A percentile compares a stretch with the other conserved stretches of the same genome.
Evolutionary conservation across 1,140 invertebrate genomes (phyloP).

Genomic region (Penaeus vannamei): DNA sequence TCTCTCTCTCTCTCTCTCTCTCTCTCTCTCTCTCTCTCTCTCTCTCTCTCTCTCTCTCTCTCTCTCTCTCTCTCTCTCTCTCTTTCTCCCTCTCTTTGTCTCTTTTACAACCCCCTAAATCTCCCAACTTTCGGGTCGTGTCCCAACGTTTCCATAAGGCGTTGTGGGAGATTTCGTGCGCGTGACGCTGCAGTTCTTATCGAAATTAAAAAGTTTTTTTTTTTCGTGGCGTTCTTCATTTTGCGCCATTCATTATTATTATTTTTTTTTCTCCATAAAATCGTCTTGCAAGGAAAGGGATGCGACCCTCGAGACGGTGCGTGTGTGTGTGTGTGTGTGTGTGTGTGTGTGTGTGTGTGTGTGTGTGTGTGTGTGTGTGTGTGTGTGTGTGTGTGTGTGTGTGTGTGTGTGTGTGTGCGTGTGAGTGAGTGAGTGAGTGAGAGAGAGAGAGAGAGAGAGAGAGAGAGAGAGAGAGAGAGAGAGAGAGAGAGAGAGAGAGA

Average conservation of each 20-base stretch:
- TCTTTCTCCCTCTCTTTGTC: constrained; percentile 17
- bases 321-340: background rate
- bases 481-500: background rate
- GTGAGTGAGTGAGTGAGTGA: background rate
- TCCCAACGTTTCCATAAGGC: background rate
- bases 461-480: too few species aligned
- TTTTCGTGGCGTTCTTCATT: background rate
- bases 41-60: too few species aligned
- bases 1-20: background rate
- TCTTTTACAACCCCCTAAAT: background rate
- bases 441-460: background rate
- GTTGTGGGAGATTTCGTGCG: background rate
- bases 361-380: constrained; percentile 3
- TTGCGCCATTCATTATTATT: background rate
- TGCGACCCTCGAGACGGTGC: background rate
- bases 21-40: too few species aligned
- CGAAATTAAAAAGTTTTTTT: too few species aligned
- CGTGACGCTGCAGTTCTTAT: too few species aligned
- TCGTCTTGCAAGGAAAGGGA: background rate
- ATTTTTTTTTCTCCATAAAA: background rate
- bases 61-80: too few species aligned
- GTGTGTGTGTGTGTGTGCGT: constrained; percentile 6
- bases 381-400: background rate
- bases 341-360: background rate
- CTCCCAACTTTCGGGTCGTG: background rate